Evolutionary conservation across 2,888 invertebrate genomes (phyloP), one percentile per base, ranked within the genome.

Genomic region (Torymus texanus): DNA sequence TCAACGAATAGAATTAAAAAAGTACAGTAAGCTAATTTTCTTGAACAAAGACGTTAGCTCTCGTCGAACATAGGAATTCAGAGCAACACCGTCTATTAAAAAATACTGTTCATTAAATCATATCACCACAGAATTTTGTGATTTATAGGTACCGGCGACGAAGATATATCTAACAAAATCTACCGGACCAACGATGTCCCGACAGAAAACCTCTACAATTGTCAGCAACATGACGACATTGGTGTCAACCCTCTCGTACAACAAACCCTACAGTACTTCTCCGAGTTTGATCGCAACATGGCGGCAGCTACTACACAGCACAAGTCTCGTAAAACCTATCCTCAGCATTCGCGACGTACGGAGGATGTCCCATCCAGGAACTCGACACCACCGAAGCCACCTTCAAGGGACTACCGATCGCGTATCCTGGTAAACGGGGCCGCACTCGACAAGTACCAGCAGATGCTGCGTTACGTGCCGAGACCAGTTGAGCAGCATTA

Each of bases 401-500:
- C 96, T 0, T 95, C 96, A 95, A 84, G 95, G 95, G 89, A 95
- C 94, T 83, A 92, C 93, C 85, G 92, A 94, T 80, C 85, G 67
- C 79, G 82, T 41, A 74, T 85, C 71, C 72, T 78, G 56, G 12
- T 84, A 58, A 84, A 79, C 18, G 75, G 70, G 16, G 12, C 62
- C 2, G n/a, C 81, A 1, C 2, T 77, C 10, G 76, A 79, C 29
- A 75, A 74, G 41, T 81, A 81, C 51, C 76, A 74, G 16, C 67
- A 65, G 51, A 72, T 67, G 67, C 29, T 75, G 29, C 56, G 55
- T n/a, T 53, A 55, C 12, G 41, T 59, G 58, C 71, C 63, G 56
- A 18, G 58, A 51, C 13, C 16, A 8, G 41, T 70, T 14, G 75
- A 73, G 2, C 50, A 13, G 29, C 10, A 8, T 50, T 55, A 79